A percentile compares a stretch with the other conserved stretches of the same genome.
These are phyloP conservation scores for Folsomia candida DNA, from an alignment of 2,888 invertebrate genomes.

Conservation along the genomic window DNA sequence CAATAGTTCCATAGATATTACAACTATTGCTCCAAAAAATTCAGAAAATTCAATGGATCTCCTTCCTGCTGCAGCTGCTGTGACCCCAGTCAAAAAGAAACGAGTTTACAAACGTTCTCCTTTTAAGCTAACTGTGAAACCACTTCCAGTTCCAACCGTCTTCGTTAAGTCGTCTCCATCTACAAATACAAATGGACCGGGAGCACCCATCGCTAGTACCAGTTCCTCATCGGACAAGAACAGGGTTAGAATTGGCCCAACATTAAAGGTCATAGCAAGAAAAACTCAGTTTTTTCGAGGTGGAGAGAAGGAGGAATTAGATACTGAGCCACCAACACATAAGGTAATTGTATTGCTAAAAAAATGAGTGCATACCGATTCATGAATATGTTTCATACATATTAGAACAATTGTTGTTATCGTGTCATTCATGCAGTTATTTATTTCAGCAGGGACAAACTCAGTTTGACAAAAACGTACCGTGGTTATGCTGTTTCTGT, in stretches of 20 bases:
- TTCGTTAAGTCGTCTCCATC: slow-evolving; percentile 22
- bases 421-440: background rate
- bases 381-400: background rate
- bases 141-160: slow-evolving; percentile 26
- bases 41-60: too few species aligned
- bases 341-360: slow-evolving; percentile 25
- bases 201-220: background rate
- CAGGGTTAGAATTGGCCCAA: slow-evolving; percentile 25
- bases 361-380: background rate
- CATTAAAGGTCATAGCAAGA: slow-evolving; percentile 38
- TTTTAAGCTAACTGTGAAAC: slow-evolving; percentile 12
- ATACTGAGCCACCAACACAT: slow-evolving; percentile 29
- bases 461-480: slow-evolving; percentile 40
- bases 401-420: background rate
- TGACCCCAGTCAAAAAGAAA: background rate
- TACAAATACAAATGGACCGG: background rate
- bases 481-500: slow-evolving; percentile 49
- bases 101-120: background rate
- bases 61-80: background rate
- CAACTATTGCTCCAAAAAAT: background rate
- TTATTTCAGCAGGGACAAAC: slow-evolving; percentile 21
- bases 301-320: slow-evolving; percentile 43
- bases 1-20: background rate
- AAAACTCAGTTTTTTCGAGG: slow-evolving; percentile 42
- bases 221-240: slow-evolving; percentile 26